These are phyloP conservation scores for Drosophila virilis DNA, from an alignment of 1,140 invertebrate genomes.

Conservation along the genomic window DNA sequence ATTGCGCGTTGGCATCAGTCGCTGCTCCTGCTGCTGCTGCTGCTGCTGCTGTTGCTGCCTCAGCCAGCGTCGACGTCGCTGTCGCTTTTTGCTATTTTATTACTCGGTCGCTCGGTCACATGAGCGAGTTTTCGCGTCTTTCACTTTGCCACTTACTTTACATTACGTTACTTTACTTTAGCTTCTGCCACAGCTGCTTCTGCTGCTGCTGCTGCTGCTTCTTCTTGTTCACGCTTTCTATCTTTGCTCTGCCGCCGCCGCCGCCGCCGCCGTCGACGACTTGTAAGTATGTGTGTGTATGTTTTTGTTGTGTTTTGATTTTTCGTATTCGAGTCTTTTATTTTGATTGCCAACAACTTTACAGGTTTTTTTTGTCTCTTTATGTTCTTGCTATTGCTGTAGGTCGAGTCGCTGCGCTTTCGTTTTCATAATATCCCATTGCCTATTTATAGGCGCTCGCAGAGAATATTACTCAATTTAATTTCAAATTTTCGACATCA, in stretches of 20 bases:
- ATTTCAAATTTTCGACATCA: conserved; percentile 3
- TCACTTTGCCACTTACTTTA: conserved; percentile 42
- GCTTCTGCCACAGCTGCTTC: conserved; percentile 5
- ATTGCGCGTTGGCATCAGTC: conserved; percentile 51
- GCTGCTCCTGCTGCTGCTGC: not conserved
- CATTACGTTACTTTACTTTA: conserved; percentile 43
- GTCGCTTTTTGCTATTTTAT: conserved; percentile 71
- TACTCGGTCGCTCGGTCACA: conserved; percentile 74
- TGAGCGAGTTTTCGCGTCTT: conserved; percentile 60
- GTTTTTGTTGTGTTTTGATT: conserved; percentile 45
- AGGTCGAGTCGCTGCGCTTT: conserved; percentile 49
- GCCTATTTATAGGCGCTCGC: conserved; percentile 53
- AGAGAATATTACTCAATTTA: not conserved
- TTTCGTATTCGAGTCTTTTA: conserved; percentile 58
- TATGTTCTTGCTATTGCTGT: conserved; percentile 49
- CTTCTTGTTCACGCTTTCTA: conserved; percentile 34
- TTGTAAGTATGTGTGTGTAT: conserved; percentile 36
- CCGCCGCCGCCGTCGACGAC: not conserved
- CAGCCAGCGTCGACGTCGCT: conserved; percentile 19
- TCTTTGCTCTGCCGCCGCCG: conserved; percentile 13
- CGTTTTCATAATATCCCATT: conserved; percentile 42
- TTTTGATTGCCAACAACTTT: conserved; percentile 61
- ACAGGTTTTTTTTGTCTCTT: conserved; percentile 9
- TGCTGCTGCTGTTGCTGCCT: conserved; percentile 4
- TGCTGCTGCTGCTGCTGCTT: not conserved